Percentiles rank a stretch among this genome's conserved stretches.
Evolutionary conservation across 2,113 vertebrate species (phyloP).

Genomic region (Eulemur rufifrons): DNA sequence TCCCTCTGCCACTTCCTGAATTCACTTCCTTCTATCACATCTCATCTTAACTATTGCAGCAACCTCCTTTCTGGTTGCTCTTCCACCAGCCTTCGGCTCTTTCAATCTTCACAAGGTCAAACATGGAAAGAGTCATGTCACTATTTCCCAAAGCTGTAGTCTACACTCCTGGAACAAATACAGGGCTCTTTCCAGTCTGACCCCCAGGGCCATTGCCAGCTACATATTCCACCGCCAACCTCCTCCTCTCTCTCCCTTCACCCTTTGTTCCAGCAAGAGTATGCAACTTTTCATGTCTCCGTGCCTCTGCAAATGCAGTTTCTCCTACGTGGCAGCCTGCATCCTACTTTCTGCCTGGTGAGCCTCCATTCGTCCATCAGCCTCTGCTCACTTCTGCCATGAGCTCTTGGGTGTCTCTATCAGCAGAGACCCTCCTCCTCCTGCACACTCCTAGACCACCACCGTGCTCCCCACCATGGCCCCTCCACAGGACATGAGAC

Average conservation of each 20-base stretch:
- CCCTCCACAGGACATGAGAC: not conserved
- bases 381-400: not conserved
- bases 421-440: not conserved
- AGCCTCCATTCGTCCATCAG: not conserved
- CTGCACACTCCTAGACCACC: too few relatives aligned
- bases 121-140: not conserved
- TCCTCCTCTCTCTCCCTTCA: not conserved
- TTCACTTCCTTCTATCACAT: not conserved
- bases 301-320: not conserved
- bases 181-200: not conserved
- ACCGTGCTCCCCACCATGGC: not conserved
- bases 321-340: not conserved
- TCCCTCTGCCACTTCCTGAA: not conserved
- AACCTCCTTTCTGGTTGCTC: not conserved
- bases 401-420: not conserved
- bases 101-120: not conserved
- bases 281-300: not conserved
- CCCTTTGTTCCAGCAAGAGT: not conserved
- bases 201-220: not conserved
- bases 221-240: accelerated
- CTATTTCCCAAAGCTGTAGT: not conserved
- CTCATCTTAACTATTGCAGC: not conserved
- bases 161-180: not conserved
- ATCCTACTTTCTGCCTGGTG: not conserved
- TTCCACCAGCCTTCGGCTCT: not conserved